Conservation (phyloP, 2,113 vertebrate species). For the Zootoca vivipara region DNA sequence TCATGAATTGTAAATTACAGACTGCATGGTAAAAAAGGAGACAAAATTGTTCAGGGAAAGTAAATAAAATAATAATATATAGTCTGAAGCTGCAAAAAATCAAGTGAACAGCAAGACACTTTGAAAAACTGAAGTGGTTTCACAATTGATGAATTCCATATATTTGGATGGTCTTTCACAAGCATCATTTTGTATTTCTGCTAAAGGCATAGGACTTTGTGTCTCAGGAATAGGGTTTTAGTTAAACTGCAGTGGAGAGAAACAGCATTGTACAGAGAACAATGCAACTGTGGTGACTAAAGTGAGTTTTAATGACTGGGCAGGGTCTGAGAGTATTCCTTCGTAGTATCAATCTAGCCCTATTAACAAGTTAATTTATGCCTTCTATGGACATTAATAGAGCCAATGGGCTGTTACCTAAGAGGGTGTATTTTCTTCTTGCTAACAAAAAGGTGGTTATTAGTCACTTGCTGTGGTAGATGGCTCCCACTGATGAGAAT, state of each 20-base stretch:
- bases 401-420: background rate
- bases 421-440: background rate
- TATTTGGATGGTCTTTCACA: background rate
- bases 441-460: background rate
- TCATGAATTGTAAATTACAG: background rate
- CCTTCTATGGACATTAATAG: background rate
- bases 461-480: background rate
- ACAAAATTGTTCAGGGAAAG: background rate
- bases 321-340: background rate
- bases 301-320: background rate
- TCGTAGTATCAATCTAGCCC: background rate
- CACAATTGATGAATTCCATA: background rate
- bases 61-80: background rate
- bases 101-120: background rate
- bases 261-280: background rate
- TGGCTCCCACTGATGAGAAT: background rate
- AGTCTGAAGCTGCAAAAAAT: background rate
- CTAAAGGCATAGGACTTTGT: background rate
- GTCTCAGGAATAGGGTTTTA: background rate
- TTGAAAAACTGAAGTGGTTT: background rate
- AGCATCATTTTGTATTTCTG: background rate
- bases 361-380: background rate
- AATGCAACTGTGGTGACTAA: background rate
- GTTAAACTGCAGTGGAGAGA: background rate
- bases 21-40: background rate